Evolutionary conservation across 1,140 invertebrate genomes (phyloP), one percentile per base, ranked within the genome.

Genomic region (Coelopa frigida): DNA sequence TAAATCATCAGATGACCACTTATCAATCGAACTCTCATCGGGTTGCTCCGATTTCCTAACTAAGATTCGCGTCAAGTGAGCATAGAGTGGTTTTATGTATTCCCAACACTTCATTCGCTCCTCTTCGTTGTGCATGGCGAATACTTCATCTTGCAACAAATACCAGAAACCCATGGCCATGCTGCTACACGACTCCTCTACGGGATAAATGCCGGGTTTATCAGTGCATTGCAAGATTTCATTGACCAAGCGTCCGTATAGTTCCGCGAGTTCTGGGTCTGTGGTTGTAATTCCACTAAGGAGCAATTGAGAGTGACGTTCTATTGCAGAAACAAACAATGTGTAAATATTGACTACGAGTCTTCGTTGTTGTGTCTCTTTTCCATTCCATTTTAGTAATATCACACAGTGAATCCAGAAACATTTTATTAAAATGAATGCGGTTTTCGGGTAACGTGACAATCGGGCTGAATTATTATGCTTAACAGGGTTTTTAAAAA

Each of bases 81-180:
- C 64, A 44, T 70, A 70, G 2, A 70, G 35, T 1, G 66, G 66
- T 44, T 63, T 60, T 11, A 70, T 69, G 38, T 57, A 55, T 43
- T 66, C 63, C 52, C 60, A 61, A 46, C 61, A 67, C 31, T 61
- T 57, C 4, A 48, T 38, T 18, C 59, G 59, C 6, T 67, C 53
- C 10, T 69, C 59, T 24, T 56, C 56, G 17, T 49, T 52, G 7
- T 49, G 50, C 52, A 65, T 59, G 22, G 67, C 59, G 20, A 70
- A 55, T 5, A 69, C 61, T 50, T 70, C 67, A 35, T 68, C 67
- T 75, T 94, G 90, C 24, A 95, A 70, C 36, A 84, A 82, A 64
- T 88, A 94, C 92, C 92, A 96, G 68, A 94, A 90, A 1, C 84
- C 83, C 70, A 94, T 85, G 1, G 89, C 79, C 51, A 92, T 75